Evolutionary conservation across 2,797 vertebrate genomes (phyloP).

Genomic region (Melanotaenia nigrans): DNA sequence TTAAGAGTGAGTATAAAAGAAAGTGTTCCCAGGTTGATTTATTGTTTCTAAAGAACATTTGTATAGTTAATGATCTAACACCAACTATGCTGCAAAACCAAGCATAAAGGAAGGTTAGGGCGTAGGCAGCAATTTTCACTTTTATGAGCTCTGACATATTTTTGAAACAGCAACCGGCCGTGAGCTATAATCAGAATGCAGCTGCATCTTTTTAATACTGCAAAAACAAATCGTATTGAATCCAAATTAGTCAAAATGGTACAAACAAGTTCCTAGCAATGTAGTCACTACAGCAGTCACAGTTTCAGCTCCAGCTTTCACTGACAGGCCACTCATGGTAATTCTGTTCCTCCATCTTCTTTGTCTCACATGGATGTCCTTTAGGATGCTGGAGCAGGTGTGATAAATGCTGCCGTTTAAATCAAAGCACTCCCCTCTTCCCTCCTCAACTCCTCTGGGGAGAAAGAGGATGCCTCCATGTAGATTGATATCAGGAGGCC

Average conservation of each 20-base stretch:
- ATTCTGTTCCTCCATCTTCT: conserved; percentile 27
- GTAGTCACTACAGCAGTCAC: conserved; percentile 31
- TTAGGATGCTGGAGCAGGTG: conserved; percentile 71
- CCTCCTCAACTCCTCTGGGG: conserved; percentile 68
- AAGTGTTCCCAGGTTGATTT: conserved; percentile 57
- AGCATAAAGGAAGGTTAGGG: conserved; percentile 67
- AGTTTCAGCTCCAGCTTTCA: conserved; percentile 23
- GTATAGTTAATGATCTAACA: conserved; percentile 66
- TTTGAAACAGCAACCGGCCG: conserved; percentile 41
- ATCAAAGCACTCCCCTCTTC: conserved; percentile 69
- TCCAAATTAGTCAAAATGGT: conserved; percentile 50
- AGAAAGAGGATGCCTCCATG: conserved; percentile 71
- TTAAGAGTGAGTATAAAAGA: conserved; percentile 46
- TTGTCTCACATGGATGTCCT: conserved; percentile 57
- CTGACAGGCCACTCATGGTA: conserved; percentile 62
- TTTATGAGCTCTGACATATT: conserved; percentile 70
- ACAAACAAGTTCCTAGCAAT: conserved; percentile 35
- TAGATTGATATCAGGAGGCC: conserved; percentile 82
- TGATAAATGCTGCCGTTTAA: conserved; percentile 84
- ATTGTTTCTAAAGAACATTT: conserved; percentile 67
- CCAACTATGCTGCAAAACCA: conserved; percentile 60
- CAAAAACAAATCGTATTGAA: conserved; percentile 48
- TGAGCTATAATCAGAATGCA: conserved; percentile 58
- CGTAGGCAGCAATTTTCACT: conserved; percentile 63
- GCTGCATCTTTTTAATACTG: conserved; percentile 44